Conservation (phyloP, 2,113 vertebrate genomes). For the Pandion haliaetus region DNA sequence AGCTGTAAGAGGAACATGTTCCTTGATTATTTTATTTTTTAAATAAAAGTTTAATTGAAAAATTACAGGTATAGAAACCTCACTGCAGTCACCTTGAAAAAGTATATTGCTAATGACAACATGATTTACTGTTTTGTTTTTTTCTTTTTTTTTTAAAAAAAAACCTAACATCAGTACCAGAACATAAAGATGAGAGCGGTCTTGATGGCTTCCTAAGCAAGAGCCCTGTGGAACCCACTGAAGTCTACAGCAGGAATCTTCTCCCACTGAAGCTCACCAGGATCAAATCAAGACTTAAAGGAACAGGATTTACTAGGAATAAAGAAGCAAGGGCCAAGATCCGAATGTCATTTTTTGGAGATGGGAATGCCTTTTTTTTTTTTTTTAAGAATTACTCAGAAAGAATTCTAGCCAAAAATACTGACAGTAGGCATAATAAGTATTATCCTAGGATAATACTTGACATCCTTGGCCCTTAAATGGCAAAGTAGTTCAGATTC, state of each 20-base stretch:
- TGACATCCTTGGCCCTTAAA: not conserved
- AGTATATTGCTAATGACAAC: not conserved
- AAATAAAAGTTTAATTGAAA: not conserved
- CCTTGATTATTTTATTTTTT: not conserved
- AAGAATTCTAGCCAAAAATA: not conserved
- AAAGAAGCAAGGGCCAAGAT: not conserved
- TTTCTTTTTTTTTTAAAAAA: not conserved
- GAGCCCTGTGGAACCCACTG: not conserved
- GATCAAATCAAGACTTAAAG: not conserved
- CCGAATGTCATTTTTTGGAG: not conserved
- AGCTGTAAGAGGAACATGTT: not conserved
- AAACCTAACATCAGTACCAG: not conserved
- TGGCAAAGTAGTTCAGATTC: not conserved
- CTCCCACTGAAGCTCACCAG: not conserved
- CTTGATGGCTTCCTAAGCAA: not conserved
- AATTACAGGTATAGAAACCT: not conserved
- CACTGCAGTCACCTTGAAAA: not conserved
- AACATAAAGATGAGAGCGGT: not conserved
- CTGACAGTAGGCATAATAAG: not conserved
- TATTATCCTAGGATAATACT: not conserved
- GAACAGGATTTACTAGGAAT: not conserved
- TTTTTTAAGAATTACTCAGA: not conserved
- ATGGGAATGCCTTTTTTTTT: fast-evolving
- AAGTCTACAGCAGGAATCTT: not conserved
- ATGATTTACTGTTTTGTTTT: not conserved